phyloP scores from a whole-genome alignment of 64 coral and sea anemone genomes.

The Stichodactyla mertensii region DNA sequence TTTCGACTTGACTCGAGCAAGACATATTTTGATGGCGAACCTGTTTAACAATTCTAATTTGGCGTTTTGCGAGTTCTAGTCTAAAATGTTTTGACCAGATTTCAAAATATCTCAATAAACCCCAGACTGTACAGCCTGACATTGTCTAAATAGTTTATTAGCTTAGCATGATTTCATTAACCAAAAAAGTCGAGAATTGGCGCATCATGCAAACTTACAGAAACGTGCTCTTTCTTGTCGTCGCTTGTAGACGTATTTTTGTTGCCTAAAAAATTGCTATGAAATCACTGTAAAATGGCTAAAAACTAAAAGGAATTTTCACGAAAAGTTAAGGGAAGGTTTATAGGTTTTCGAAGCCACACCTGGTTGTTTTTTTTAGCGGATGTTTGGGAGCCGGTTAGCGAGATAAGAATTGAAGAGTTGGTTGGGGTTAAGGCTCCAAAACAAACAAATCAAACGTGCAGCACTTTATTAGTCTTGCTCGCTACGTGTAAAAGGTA shows the following conservation, averaged over 20 bases:
- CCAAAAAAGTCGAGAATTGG: no score
- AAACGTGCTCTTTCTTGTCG: no score
- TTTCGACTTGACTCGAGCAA: no score
- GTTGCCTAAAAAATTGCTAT: no score
- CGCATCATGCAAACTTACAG: no score
- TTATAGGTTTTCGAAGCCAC: no score
- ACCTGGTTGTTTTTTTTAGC: no score
- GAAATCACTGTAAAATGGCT: no score
- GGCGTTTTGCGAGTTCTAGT: background rate
- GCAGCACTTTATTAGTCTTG: background rate
- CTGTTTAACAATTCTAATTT: slow-evolving; percentile 1
- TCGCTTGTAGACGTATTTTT: no score
- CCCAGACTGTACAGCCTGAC: background rate
- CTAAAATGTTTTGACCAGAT: background rate
- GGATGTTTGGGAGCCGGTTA: background rate
- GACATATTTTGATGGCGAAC: background rate
- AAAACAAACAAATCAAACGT: background rate
- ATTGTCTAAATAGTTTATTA: background rate
- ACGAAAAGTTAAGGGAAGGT: no score
- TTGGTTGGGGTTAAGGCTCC: background rate
- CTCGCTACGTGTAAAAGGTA: background rate
- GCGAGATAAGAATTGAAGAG: background rate
- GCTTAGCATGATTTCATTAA: no score
- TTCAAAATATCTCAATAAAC: background rate
- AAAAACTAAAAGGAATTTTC: no score